Base-by-base conservation (phyloP, 2,113 vertebrate genomes). In the Passerina amoena region DNA sequence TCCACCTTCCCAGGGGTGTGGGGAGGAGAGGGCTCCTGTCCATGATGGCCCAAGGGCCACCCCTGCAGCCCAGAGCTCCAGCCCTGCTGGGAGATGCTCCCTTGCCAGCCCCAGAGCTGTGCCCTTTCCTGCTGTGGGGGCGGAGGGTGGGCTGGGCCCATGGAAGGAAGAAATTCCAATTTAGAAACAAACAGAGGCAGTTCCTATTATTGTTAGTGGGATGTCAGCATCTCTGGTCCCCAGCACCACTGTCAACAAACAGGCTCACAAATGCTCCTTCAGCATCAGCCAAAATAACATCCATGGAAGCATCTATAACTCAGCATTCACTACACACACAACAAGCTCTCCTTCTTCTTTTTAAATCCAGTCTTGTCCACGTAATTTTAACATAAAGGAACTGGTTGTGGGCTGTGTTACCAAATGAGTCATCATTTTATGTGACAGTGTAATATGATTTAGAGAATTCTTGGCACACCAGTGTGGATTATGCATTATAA, bases 241-340 rank as follows among this genome's bases (percentile, higher is more conserved):
- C 37, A 84, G 81, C 69, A 95, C 69, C 54, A 11, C 95, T 94
- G 96, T 94, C 87, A 86, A 96, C 90, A 95, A 96, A 86, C 90
- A 78, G 53, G 87, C 86, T 42, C 86, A 92, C 96, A 97, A 97
- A 96, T 92, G 93, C 87, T 94, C 91, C 95, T 76, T 93, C 96
- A 97, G 71, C 95, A 97, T 86, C 88, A 96, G 95, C 96, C 94
- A 93, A 93, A 97, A 93, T 88, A 95, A 96, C 91, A 90, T 83
- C 94, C 96, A 95, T 95, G 78, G 93, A 96, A 93, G 91, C 93
- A 60, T 91, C 93, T 94, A 73, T 93, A 91, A 86, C 83, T 96
- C 95, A 97, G 96, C 92, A 92, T 93, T 86, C 97, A 51, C 83
- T 60, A 89, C 35, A 88, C 89, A 93, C 38, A 70, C 95, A 96